These are phyloP conservation scores for Selenia dentaria DNA, from an alignment of 2,888 invertebrate species.

Conservation along the genomic window DNA sequence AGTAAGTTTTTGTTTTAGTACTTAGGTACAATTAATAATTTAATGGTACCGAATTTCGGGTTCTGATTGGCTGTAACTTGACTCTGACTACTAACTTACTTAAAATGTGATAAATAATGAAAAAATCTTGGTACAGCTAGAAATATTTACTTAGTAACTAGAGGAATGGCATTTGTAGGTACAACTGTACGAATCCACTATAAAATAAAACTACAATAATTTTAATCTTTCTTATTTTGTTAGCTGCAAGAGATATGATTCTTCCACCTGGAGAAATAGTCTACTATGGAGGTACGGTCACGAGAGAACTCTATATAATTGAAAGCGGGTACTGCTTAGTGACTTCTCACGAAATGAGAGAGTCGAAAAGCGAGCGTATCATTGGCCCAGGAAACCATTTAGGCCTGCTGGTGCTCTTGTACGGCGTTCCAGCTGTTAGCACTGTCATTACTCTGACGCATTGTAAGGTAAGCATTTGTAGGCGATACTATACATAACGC, in stretches of 20 bases:
- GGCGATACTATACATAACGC: too few species aligned
- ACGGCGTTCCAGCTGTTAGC: conserved; percentile 74
- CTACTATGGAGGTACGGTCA: conserved; percentile 78
- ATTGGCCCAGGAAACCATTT: conserved; percentile 77
- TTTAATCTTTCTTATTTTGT: conserved; percentile 18
- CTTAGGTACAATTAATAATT: too few species aligned
- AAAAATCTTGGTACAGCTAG: too few species aligned
- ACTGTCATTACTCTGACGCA: conserved; percentile 80
- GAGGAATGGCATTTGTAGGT: too few species aligned
- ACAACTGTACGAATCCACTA: too few species aligned
- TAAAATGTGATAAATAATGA: too few species aligned
- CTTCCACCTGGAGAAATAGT: conserved; percentile 81
- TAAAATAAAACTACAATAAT: too few species aligned
- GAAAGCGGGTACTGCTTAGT: conserved; percentile 79
- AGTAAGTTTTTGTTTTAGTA: conserved; percentile 59
- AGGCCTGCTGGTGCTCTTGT: conserved; percentile 73
- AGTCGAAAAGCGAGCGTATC: conserved; percentile 56
- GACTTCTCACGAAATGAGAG: conserved; percentile 59
- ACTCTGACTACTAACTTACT: too few species aligned
- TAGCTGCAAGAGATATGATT: conserved; percentile 72
- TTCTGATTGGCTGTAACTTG: too few species aligned
- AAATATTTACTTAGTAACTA: too few species aligned
- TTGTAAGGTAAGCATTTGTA: conserved; percentile 79
- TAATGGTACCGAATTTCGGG: too few species aligned
- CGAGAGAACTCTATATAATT: conserved; percentile 80